Evolutionary conservation across 2,113 vertebrate species (phyloP), one percentile per base, ranked within the genome.

Genomic region (Sebastes fasciatus): DNA sequence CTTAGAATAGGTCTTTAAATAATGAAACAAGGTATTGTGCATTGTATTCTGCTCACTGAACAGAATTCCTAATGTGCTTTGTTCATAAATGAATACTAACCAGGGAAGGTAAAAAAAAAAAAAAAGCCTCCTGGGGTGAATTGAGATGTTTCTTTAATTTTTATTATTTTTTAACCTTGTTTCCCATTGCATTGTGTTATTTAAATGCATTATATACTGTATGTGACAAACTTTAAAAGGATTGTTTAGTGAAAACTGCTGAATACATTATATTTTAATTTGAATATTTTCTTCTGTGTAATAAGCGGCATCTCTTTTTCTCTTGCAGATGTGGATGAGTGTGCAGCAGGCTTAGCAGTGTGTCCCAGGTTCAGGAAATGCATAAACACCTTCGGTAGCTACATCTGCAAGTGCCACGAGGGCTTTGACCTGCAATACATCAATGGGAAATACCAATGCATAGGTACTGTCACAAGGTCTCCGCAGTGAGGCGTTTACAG

Each of bases 301-400:
- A 21, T 52, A 43, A 73, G 17, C 11, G 69, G 14, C 7, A 4
- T 57, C 1, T 63, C 68, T 51, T 45, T 34, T 70, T 68, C 14
- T 45, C 58, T 82, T 85, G 81, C 89, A 99, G 98, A 99, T 82
- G 94, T 99, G 57, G 97, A 99, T 79, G 98, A 99, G 85, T 99
- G 98, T 82, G 94, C 96, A 8, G 89, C 95, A 4, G 96, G 97
- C 26, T 96, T 95, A 58, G 97, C 95, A 1, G 93, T 96, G 82
- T 99, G 98, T 75, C 98, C 98, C 1, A 90, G 96, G 16, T 97
- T 97, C 87, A 95, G 98, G 82, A 97, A 99, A 86, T 99, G 98
- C 1, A 92, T 98, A 92, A 99, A 99, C 94, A 99, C 98, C 3
- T 99, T 99, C 2, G 98, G 98, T 54, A 99, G 98, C 91, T 99